Conservation (phyloP, 2,888 invertebrate genomes). For the Heliconius aoede region DNA sequence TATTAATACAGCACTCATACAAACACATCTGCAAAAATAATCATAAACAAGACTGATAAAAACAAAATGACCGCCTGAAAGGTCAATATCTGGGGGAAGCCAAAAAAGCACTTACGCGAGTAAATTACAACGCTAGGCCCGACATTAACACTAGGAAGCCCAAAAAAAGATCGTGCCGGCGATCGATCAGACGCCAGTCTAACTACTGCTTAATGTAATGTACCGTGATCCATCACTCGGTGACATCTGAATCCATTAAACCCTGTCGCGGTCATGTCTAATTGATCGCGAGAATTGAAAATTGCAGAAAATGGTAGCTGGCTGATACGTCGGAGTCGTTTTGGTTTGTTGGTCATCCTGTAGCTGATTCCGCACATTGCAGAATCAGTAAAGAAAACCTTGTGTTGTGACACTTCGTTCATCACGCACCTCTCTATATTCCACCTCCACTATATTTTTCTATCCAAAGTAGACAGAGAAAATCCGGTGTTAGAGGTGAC, state of each 20-base stretch:
- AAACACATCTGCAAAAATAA: neutral
- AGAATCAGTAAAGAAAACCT: neutral
- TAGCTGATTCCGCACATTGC: neutral
- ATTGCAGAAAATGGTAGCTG: slow-evolving; percentile 67
- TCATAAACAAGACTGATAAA: neutral
- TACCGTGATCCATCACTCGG: slow-evolving; percentile 75
- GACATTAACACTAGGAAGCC: slow-evolving; percentile 14
- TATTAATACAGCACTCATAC: neutral
- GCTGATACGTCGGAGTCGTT: neutral
- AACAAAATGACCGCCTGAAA: neutral
- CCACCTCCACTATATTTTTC: no score
- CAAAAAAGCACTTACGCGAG: slow-evolving; percentile 24
- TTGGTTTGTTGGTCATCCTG: neutral
- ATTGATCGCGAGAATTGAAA: slow-evolving; percentile 80
- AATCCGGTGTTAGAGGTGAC: no score
- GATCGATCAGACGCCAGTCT: slow-evolving; percentile 44
- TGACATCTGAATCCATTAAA: slow-evolving; percentile 79
- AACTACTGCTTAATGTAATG: slow-evolving; percentile 49
- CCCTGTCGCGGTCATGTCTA: slow-evolving; percentile 64
- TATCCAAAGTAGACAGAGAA: no score
- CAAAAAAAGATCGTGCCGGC: slow-evolving; percentile 19
- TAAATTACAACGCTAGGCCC: slow-evolving; percentile 17
- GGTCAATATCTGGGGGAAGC: neutral
- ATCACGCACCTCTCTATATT: no score
- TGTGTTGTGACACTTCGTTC: no score